Conservation (phyloP, 2,113 vertebrate species). For the Hippolais icterina region DNA sequence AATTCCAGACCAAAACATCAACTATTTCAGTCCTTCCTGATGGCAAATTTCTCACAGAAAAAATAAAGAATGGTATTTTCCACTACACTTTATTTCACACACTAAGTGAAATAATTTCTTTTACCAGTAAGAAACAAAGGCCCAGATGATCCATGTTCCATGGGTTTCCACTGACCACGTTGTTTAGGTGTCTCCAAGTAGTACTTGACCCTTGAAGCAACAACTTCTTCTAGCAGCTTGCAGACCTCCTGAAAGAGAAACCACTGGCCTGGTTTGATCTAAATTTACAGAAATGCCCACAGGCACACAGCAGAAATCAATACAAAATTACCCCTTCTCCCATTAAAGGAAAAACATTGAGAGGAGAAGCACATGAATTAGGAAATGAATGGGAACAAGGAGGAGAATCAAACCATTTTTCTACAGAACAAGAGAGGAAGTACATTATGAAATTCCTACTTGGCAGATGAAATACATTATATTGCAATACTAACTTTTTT, state of each 20-base stretch:
- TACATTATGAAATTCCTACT: background rate
- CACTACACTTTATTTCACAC: background rate
- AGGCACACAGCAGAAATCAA: background rate
- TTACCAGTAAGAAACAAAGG: slow-evolving; percentile 87
- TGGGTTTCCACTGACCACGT: slow-evolving; percentile 69
- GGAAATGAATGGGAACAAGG: background rate
- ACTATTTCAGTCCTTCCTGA: background rate
- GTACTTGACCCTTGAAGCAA: slow-evolving; percentile 83
- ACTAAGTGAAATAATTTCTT: background rate
- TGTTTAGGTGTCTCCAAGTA: slow-evolving; percentile 75
- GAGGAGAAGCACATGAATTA: background rate
- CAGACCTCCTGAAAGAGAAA: slow-evolving; percentile 81
- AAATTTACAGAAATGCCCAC: background rate
- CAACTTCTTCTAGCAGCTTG: slow-evolving; percentile 80
- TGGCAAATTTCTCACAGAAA: background rate
- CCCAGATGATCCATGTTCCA: slow-evolving; percentile 71
- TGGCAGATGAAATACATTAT: background rate
- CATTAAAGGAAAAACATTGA: background rate
- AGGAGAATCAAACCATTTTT: background rate
- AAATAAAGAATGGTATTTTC: background rate
- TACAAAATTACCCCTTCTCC: background rate
- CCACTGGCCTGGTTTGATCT: background rate
- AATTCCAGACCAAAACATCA: background rate
- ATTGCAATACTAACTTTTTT: background rate
- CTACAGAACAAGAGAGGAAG: background rate